Base-by-base conservation (phyloP, 2,113 vertebrate species). In the Passer montanus region DNA sequence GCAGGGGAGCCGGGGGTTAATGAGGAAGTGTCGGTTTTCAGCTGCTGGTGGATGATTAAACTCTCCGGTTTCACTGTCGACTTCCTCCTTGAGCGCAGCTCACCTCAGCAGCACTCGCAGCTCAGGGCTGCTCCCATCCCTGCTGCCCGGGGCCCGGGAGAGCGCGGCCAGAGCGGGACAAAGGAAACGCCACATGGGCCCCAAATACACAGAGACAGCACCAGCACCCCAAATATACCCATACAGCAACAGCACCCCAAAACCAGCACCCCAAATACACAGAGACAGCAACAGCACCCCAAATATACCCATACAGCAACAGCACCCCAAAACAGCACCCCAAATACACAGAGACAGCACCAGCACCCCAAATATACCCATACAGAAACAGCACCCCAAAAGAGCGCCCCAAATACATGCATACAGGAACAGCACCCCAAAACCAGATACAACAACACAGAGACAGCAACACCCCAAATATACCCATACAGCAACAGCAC, bases 101-200 rank as follows among this genome's bases (percentile, higher is more conserved):
- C 93, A 44, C 58, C 27, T 63, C 86, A 14, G 47, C 0, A 0
- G 0, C 0, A 5, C 49, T 13, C 5, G 0, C 13, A 10, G 1
- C 0, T 1, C 26, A 2, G 52, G 28, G 69, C 72, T 33, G 87
- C 43, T 59, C 44, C 10, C 37, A 9, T 2, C 27, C 28, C 44
- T 18, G 2, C 46, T 39, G 28, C 70, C 66, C 4, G 1, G 26
- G 2, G 50, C 6, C 37, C 3, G 2, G 15, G 64, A 47, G 20
- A 87, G 50, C 1, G 0, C 0, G 33, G 49, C 2, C 1, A 0
- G 50, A 62, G 77, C 37, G 2, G 2, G 37, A 17, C 73, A 28
- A 10, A 41, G 37, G 72, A 33, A 41, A 72, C 0, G 1, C 15
- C 49, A 19, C 60, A 5, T 1, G n/a, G 17, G 14, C 27, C 52